Evolutionary conservation across 2,797 vertebrate genomes (phyloP).

Genomic region (Acanthurus tractus): DNA sequence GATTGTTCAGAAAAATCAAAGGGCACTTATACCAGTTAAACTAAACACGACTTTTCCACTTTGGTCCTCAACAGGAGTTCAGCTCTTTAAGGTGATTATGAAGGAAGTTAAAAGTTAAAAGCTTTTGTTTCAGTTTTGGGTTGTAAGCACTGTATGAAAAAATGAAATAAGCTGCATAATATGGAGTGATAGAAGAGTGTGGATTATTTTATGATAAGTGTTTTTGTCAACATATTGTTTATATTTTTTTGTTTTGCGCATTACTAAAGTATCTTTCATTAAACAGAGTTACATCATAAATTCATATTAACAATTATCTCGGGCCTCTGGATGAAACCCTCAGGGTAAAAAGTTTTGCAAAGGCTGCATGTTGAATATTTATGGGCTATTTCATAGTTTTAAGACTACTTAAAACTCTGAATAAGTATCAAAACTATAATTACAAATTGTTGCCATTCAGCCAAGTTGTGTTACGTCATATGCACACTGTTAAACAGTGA

Average conservation of each 20-base stretch:
- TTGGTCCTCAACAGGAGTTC: slow-evolving; percentile 21
- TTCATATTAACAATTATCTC: neutral
- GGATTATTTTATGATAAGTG: too few relatives aligned
- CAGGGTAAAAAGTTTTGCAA: too few relatives aligned
- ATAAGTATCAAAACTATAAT: too few relatives aligned
- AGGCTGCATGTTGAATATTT: neutral
- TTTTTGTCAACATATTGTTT: neutral
- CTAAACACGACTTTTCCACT: slow-evolving; percentile 18
- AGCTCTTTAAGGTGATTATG: too few relatives aligned
- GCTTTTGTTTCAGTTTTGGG: too few relatives aligned
- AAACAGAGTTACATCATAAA: neutral
- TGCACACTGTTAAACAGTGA: neutral
- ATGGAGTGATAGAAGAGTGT: too few relatives aligned
- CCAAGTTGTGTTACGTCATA: neutral
- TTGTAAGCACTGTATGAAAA: too few relatives aligned
- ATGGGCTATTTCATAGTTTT: neutral
- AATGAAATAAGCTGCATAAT: too few relatives aligned
- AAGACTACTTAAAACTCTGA: neutral
- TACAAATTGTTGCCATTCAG: neutral
- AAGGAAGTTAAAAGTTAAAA: too few relatives aligned
- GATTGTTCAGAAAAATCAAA: slow-evolving; percentile 34
- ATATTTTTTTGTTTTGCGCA: neutral
- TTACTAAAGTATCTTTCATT: too few relatives aligned
- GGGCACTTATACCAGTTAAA: slow-evolving; percentile 19
- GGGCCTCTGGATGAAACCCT: too few relatives aligned